Conservation (phyloP, 2,797 vertebrate species). For the Sebastes trivittatus region DNA sequence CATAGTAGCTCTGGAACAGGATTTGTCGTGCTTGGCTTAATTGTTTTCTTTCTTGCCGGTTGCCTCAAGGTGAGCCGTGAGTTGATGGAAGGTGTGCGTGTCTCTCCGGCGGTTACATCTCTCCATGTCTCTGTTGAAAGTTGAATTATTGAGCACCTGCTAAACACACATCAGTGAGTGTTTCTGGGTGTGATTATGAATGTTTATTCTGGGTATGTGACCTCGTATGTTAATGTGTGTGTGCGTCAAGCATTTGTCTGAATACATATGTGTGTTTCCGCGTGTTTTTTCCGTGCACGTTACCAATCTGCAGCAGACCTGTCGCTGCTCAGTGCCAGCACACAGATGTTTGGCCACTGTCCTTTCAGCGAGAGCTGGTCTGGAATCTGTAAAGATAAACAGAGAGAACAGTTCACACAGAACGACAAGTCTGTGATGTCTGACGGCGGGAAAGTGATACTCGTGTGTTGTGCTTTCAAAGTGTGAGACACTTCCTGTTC, state of each 20-base stretch:
- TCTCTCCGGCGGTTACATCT: slow-evolving; percentile 1
- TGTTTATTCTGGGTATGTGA: slow-evolving; percentile 26
- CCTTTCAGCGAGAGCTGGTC: slow-evolving; percentile 70
- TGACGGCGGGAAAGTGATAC: slow-evolving; percentile 50
- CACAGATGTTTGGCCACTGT: slow-evolving; percentile 82
- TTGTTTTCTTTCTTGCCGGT: slow-evolving; percentile 11
- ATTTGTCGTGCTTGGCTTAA: slow-evolving; percentile 6
- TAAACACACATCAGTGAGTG: neutral
- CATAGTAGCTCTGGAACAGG: slow-evolving; percentile 6
- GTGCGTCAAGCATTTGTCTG: slow-evolving; percentile 53
- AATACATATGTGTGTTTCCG: slow-evolving; percentile 45
- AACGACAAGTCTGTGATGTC: slow-evolving; percentile 80
- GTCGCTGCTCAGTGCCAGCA: slow-evolving; percentile 75
- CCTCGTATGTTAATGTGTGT: neutral
- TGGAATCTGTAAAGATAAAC: slow-evolving; percentile 83
- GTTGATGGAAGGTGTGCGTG: neutral
- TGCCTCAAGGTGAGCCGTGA: slow-evolving; percentile 7
- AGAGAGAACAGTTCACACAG: slow-evolving; percentile 75
- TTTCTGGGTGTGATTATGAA: neutral
- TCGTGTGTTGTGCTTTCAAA: slow-evolving; percentile 12
- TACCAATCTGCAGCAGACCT: slow-evolving; percentile 79
- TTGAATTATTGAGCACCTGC: slow-evolving; percentile 32
- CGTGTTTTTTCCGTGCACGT: slow-evolving; percentile 66
- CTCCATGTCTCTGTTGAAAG: neutral
- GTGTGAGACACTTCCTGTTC: slow-evolving; percentile 21